Evolutionary conservation across 2,888 invertebrate species (phyloP).

Genomic region (Cactoblastis cactorum): DNA sequence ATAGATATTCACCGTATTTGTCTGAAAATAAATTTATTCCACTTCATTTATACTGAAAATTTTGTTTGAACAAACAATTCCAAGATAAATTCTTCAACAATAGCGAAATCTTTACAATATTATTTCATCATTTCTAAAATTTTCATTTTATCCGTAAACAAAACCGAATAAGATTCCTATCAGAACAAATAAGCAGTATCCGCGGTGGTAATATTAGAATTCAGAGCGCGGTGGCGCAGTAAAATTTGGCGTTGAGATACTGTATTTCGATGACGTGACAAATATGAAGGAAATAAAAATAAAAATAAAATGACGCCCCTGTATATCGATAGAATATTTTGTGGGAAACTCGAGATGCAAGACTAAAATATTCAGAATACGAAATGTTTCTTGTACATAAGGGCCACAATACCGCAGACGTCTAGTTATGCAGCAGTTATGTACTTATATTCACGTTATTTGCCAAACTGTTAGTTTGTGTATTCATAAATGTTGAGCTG

Average conservation of each 20-base stretch:
- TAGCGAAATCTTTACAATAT: background rate
- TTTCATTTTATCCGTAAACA: slow-evolving; percentile 16
- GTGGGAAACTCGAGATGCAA: slow-evolving; percentile 16
- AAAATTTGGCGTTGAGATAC: slow-evolving; percentile 38
- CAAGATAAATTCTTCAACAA: no score
- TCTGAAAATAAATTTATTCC: no score
- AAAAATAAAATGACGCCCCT: slow-evolving; percentile 35
- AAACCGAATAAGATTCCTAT: slow-evolving; percentile 30
- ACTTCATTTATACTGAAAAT: no score
- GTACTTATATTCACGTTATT: background rate
- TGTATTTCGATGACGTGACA: slow-evolving; percentile 49
- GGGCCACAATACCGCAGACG: background rate
- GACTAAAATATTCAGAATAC: slow-evolving; percentile 17
- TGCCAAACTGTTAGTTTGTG: no score
- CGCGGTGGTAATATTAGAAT: no score
- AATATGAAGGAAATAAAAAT: slow-evolving; percentile 46
- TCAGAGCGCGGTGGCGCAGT: slow-evolving; percentile 30
- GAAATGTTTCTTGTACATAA: slow-evolving; percentile 9
- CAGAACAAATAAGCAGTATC: slow-evolving; percentile 20
- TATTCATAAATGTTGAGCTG: no score
- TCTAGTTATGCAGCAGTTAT: background rate
- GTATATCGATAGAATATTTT: slow-evolving; percentile 19
- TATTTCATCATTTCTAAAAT: background rate
- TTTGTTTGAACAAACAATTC: no score
- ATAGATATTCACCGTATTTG: no score